Percentiles rank a stretch among this genome's conserved stretches.
These are phyloP conservation scores for Ciconia nigra DNA, from an alignment of 2,797 vertebrate genomes.

Conservation along the genomic window DNA sequence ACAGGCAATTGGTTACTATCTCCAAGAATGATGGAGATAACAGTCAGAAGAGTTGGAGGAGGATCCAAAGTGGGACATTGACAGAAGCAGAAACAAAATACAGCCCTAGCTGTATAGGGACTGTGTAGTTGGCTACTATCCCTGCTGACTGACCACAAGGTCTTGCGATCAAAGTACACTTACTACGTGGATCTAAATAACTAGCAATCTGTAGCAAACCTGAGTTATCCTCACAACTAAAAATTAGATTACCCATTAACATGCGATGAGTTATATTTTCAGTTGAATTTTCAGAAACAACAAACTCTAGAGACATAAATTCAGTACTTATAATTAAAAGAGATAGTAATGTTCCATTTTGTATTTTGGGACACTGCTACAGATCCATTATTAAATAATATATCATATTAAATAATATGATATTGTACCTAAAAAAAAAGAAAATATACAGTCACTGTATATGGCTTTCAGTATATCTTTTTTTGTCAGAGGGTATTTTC, in stretches of 20 bases:
- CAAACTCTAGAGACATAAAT: background rate
- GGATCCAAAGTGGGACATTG: background rate
- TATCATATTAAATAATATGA: background rate
- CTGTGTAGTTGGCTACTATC: background rate
- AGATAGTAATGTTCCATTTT: background rate
- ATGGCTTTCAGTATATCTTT: background rate
- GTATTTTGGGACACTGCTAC: background rate
- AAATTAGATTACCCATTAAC: background rate
- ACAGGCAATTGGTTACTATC: conserved; percentile 35
- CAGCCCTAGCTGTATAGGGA: background rate
- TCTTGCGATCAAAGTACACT: background rate
- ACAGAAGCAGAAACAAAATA: background rate
- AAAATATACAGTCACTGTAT: background rate
- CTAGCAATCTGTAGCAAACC: background rate
- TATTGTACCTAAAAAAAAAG: background rate
- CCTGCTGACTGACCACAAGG: background rate
- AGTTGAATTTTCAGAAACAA: background rate
- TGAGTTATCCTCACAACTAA: background rate
- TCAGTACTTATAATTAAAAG: background rate
- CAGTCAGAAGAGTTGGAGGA: background rate
- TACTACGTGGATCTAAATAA: background rate
- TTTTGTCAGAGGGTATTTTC: background rate
- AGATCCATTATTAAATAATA: background rate
- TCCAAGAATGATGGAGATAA: background rate
- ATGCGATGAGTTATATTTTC: background rate